These are phyloP conservation scores for Pararge aegeria DNA, from an alignment of 1,140 invertebrate genomes.

Conservation along the genomic window DNA sequence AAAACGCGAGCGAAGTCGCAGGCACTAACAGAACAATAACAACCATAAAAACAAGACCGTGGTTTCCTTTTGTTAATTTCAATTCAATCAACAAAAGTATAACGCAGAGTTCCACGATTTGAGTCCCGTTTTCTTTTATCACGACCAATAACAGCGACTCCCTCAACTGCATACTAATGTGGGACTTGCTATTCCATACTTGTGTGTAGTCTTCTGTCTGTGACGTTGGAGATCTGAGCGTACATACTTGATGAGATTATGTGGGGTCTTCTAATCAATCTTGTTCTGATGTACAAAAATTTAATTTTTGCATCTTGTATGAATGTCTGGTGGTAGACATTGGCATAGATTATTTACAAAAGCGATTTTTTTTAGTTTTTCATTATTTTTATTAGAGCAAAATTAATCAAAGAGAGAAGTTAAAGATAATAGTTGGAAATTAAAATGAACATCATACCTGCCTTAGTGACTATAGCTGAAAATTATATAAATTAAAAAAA, in stretches of 20 bases:
- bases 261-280: constrained; percentile 14
- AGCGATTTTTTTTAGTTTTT: too few species aligned
- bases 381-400: too few species aligned
- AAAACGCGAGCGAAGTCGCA: too few species aligned
- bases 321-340: too few species aligned
- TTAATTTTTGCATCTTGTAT: neutral
- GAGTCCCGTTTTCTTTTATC: constrained; percentile 32
- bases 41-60: neutral
- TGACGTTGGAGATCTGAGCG: constrained; percentile 24
- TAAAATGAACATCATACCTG: too few species aligned
- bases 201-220: constrained; percentile 13
- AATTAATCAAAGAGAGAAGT: too few species aligned
- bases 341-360: too few species aligned
- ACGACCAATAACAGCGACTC: constrained; percentile 27
- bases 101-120: constrained; percentile 8
- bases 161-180: constrained; percentile 29
- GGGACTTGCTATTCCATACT: constrained; percentile 23
- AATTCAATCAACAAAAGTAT: constrained; percentile 26
- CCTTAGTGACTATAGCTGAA: too few species aligned
- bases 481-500: too few species aligned
- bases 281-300: constrained; percentile 9
- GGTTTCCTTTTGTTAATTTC: constrained; percentile 12
- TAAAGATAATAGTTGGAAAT: too few species aligned
- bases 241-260: constrained; percentile 18
- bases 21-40: too few species aligned